Conservation (phyloP, 2,888 invertebrate genomes). For the Keiferia lycopersicella region DNA sequence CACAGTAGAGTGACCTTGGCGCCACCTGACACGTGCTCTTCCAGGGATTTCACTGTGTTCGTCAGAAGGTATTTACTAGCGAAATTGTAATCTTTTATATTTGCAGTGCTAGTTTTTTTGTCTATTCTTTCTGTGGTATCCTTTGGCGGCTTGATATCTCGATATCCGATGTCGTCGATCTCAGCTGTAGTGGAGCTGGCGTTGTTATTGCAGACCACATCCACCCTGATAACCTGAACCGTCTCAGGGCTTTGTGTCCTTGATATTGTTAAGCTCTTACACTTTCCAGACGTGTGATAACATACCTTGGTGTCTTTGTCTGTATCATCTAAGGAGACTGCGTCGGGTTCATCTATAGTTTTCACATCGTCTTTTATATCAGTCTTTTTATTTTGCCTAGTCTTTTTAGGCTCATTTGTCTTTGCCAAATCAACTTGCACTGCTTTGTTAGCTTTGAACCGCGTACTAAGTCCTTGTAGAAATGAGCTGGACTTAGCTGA, state of each 20-base stretch:
- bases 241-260: conserved; percentile 72
- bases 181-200: conserved; percentile 37
- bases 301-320: conserved; percentile 57
- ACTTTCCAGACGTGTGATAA: conserved; percentile 59
- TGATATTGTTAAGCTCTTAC: conserved; percentile 73
- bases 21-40: conserved; percentile 63
- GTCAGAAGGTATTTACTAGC: conserved; percentile 66
- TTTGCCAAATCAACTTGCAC: conserved; percentile 49
- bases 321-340: conserved; percentile 31
- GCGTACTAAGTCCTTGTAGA: conserved; percentile 46
- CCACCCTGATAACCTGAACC: conserved; percentile 74
- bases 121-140: conserved; percentile 28
- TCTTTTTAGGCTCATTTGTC: conserved; percentile 40
- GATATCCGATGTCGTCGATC: conserved; percentile 50
- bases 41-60: conserved; percentile 65
- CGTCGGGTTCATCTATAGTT: background rate
- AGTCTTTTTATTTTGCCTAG: conserved; percentile 36
- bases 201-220: conserved; percentile 68
- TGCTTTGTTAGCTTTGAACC: conserved; percentile 53
- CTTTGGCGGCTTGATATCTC: conserved; percentile 34
- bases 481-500: conserved; percentile 63
- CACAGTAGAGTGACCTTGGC: conserved; percentile 73
- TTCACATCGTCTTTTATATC: background rate
- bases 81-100: conserved; percentile 52
- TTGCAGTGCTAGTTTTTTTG: conserved; percentile 42